A percentile compares a stretch with the other conserved stretches of the same genome.
These are phyloP conservation scores for Moxostoma hubbsi DNA, from an alignment of 2,797 vertebrate genomes.

Conservation along the genomic window DNA sequence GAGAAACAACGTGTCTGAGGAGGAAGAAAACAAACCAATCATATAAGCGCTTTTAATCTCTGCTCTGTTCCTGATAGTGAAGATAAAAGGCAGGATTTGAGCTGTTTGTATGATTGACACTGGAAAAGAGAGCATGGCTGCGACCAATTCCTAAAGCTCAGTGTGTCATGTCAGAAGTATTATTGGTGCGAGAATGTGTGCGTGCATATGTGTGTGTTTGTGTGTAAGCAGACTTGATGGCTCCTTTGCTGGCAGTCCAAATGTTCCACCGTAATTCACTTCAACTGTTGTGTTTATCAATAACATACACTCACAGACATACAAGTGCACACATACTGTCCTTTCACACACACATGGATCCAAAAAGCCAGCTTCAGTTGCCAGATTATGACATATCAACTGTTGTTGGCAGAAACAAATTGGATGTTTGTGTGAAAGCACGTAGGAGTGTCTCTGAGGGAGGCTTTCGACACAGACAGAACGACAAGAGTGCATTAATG, in stretches of 20 bases:
- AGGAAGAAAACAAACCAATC: constrained; percentile 61
- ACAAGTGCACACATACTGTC: constrained; percentile 37
- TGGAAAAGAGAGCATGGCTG: constrained; percentile 2
- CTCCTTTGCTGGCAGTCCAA: constrained; percentile 12
- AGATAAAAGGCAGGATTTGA: constrained; percentile 29
- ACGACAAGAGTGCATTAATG: constrained; percentile 72
- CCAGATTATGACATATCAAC: constrained; percentile 39
- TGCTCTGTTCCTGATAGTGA: constrained; percentile 43
- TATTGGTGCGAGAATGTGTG: constrained; percentile 24
- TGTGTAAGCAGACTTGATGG: constrained; percentile 10
- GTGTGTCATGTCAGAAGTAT: constrained; percentile 28
- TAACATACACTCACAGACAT: constrained; percentile 41
- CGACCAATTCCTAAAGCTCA: constrained; percentile 35
- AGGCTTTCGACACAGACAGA: constrained; percentile 46
- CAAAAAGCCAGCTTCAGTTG: constrained; percentile 32
- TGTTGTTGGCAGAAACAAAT: constrained; percentile 29
- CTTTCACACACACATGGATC: constrained; percentile 42
- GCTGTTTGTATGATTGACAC: constrained; percentile 26
- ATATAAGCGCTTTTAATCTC: constrained; percentile 65
- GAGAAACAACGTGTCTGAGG: constrained; percentile 33
- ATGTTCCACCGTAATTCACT: constrained; percentile 33
- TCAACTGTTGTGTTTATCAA: constrained; percentile 35
- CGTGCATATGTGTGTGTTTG: neutral
- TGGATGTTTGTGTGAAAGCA: constrained; percentile 58
- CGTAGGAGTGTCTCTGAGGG: constrained; percentile 66